Conservation (phyloP, 2,113 vertebrate genomes). For the Saiga tatarica region DNA sequence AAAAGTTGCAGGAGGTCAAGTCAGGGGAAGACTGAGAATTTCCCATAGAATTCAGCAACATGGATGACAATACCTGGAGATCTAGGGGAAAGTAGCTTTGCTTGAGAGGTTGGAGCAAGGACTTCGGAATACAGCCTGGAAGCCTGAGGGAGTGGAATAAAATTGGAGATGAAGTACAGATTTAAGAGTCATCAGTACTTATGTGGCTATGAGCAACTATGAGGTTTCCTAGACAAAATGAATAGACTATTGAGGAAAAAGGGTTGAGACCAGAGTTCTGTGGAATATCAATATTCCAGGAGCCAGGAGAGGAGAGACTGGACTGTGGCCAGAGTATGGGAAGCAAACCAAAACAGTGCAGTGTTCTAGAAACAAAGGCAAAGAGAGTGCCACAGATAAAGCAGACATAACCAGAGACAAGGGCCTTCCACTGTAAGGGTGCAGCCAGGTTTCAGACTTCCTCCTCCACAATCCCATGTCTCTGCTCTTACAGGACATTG, state of each 20-base stretch:
- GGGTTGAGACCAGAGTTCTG: neutral
- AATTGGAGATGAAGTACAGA: neutral
- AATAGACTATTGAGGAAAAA: neutral
- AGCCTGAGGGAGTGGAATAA: neutral
- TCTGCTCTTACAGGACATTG: neutral
- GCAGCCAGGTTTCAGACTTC: accelerated
- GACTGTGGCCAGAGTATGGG: neutral
- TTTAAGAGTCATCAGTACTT: neutral
- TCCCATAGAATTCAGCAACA: neutral
- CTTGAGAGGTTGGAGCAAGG: neutral
- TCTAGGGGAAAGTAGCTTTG: neutral
- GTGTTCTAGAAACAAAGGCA: neutral
- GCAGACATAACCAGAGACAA: neutral
- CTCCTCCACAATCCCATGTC: neutral
- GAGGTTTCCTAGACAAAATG: neutral
- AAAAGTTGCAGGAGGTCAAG: neutral
- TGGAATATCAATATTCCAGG: neutral
- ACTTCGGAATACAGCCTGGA: neutral
- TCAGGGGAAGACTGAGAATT: neutral
- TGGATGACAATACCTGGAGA: neutral
- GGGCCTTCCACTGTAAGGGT: neutral
- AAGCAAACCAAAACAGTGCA: neutral
- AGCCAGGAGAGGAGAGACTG: neutral
- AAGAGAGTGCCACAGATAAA: neutral
- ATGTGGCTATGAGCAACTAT: neutral